Base-by-base conservation (phyloP, 1,140 invertebrate genomes). In the Drosophila ananassae region DNA sequence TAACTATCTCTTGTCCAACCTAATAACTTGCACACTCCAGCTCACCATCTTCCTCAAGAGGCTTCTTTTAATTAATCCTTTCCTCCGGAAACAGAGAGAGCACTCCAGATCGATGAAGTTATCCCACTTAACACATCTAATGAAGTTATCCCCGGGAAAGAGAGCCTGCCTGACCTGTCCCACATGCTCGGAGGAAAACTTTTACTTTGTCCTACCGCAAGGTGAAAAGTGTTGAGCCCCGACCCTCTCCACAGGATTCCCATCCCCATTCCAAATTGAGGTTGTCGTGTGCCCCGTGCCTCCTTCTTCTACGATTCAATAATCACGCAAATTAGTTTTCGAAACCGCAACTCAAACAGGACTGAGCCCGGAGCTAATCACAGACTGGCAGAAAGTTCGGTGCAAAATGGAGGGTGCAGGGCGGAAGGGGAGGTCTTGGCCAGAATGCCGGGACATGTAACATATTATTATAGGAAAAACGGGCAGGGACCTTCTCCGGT, bases 301-400 rank as follows among this genome's bases (percentile, higher is more conserved):
- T 13, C 41, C n/a, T 13, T 17, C 2, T 24, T 66, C 72, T 66
- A 52, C 72, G 80, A 73, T 77, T 90, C 83, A 89, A 89, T 89
- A 89, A 90, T 89, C 76, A 89, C 83, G 63, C 73, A 89, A 89
- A 89, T 89, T 89, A 89, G 83, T 89, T 89, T 89, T 90, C 80
- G 64, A 84, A 89, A 77, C 79, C 83, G 53, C 79, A 82, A 74
- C 77, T 61, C 73, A 77, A 85, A 73, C 74, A 64, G 66, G 50
- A 50, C 66, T 53, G 55, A 55, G 41, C 47, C 67, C 41, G 24
- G 37, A 50, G 55, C 55, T 61, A 78, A 77, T 81, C 55, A 55
- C 57, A 54, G 57, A 28, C 64, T 77, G 57, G 52, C 72, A 72
- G 47, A 30, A 53, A 69, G 60, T 60, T 44, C 24, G 32, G 22